A percentile compares a stretch with the other conserved stretches of the same genome.
Evolutionary conservation across 2,113 vertebrate genomes (phyloP).

Genomic region (Hemicordylus capensis): DNA sequence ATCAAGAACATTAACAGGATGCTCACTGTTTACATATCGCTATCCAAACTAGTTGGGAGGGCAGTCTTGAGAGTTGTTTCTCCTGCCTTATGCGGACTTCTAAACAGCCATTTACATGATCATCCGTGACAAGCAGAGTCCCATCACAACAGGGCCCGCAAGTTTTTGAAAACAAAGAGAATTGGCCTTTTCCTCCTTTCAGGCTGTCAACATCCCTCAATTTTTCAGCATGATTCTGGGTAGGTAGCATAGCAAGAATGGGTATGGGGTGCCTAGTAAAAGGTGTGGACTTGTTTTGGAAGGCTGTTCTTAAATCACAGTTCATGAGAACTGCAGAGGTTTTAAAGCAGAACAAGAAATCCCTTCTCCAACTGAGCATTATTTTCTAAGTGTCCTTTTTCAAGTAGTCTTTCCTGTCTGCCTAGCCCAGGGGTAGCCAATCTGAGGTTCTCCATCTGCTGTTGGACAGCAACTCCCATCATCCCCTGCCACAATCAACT

Average conservation of each 20-base stretch:
- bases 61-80: not conserved
- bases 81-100: not conserved
- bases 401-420: not conserved
- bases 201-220: not conserved
- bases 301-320: not conserved
- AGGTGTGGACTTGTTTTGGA: not conserved
- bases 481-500: too few relatives aligned
- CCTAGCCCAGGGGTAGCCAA: too few relatives aligned
- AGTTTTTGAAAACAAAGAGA: not conserved
- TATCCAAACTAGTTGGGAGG: not conserved
- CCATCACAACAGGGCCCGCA: not conserved
- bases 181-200: not conserved
- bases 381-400: not conserved
- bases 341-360: not conserved
- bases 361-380: not conserved
- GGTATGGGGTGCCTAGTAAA: not conserved
- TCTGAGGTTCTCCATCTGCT: too few relatives aligned
- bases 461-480: too few relatives aligned
- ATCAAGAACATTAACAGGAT: too few relatives aligned
- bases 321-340: not conserved
- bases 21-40: not conserved
- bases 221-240: not conserved
- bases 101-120: not conserved
- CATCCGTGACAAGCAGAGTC: not conserved
- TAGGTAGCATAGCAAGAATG: not conserved